Evolutionary conservation across 2,888 invertebrate species (phyloP).

Genomic region (Barypeithes pellucidus): DNA sequence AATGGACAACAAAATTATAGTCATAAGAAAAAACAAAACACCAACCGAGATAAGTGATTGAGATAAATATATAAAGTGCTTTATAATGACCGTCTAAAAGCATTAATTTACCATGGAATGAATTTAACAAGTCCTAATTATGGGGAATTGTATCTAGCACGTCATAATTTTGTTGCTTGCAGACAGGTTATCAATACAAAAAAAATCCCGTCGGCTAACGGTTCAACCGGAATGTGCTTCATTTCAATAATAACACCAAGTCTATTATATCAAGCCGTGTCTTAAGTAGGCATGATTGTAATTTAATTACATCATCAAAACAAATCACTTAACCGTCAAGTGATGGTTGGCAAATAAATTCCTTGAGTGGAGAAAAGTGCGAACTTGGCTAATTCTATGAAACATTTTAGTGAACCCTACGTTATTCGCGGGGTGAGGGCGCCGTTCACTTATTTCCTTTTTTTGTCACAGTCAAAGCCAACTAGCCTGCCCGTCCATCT

Average conservation of each 20-base stretch:
- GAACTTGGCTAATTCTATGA: neutral
- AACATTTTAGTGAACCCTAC: no score
- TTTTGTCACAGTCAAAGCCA: no score
- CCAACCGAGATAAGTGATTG: slow-evolving; percentile 34
- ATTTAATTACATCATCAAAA: slow-evolving; percentile 3
- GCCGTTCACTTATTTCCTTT: no score
- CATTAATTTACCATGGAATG: slow-evolving; percentile 45
- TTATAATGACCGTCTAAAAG: slow-evolving; percentile 47
- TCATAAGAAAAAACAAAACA: slow-evolving; percentile 25
- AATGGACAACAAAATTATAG: slow-evolving; percentile 18
- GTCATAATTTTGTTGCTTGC: slow-evolving; percentile 31
- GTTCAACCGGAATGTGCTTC: neutral
- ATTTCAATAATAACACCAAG: neutral
- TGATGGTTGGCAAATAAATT: neutral
- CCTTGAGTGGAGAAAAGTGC: neutral
- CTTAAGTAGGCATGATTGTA: neutral
- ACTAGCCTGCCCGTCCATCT: no score
- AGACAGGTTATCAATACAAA: slow-evolving; percentile 30
- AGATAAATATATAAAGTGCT: slow-evolving; percentile 50
- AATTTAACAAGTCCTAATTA: slow-evolving; percentile 48
- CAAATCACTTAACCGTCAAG: neutral
- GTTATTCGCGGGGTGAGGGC: no score
- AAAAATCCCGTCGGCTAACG: slow-evolving; percentile 13
- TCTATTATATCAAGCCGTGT: neutral
- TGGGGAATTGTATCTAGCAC: slow-evolving; percentile 30